A percentile compares a stretch with the other conserved stretches of the same genome.
Evolutionary conservation across 2,888 invertebrate species (phyloP).

Genomic region (Himalopsyche japonica): DNA sequence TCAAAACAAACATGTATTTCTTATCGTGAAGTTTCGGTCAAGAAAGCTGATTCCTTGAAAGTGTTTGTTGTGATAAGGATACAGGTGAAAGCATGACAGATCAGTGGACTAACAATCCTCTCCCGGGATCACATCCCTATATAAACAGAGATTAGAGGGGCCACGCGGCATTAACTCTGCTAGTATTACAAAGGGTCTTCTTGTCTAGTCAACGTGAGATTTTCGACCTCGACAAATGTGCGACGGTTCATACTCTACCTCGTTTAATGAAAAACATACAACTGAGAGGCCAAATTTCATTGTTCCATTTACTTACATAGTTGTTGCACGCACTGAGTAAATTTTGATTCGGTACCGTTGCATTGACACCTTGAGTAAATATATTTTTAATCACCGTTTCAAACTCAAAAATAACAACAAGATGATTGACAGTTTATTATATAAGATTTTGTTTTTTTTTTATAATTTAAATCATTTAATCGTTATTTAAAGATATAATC

Average conservation of each 20-base stretch:
- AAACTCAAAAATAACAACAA: not conserved
- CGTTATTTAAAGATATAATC: too few relatives aligned
- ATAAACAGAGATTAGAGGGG: slow-evolving; percentile 32
- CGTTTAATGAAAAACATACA: slow-evolving; percentile 34
- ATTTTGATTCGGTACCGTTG: slow-evolving; percentile 8
- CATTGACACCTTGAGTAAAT: not conserved
- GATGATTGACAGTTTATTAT: too few relatives aligned
- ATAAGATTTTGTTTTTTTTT: too few relatives aligned
- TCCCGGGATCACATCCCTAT: slow-evolving; percentile 23
- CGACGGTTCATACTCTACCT: slow-evolving; percentile 27
- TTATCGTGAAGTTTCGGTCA: slow-evolving; percentile 2
- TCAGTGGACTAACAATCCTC: slow-evolving; percentile 27
- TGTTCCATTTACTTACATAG: slow-evolving; percentile 9
- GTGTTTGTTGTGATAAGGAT: slow-evolving; percentile 19
- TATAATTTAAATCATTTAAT: too few relatives aligned
- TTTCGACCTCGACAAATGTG: not conserved
- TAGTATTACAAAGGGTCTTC: slow-evolving; percentile 6
- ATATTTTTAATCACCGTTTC: not conserved
- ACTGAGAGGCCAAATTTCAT: slow-evolving; percentile 2
- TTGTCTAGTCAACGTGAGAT: not conserved
- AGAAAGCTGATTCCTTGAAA: slow-evolving; percentile 7
- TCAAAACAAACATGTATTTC: not conserved
- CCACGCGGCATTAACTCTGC: slow-evolving; percentile 4
- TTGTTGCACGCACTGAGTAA: not conserved
- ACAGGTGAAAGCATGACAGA: slow-evolving; percentile 22